Percentiles rank a stretch among this genome's conserved stretches.
Conservation (phyloP, 2,888 invertebrate genomes). For the Eubasilissa splendida region DNA sequence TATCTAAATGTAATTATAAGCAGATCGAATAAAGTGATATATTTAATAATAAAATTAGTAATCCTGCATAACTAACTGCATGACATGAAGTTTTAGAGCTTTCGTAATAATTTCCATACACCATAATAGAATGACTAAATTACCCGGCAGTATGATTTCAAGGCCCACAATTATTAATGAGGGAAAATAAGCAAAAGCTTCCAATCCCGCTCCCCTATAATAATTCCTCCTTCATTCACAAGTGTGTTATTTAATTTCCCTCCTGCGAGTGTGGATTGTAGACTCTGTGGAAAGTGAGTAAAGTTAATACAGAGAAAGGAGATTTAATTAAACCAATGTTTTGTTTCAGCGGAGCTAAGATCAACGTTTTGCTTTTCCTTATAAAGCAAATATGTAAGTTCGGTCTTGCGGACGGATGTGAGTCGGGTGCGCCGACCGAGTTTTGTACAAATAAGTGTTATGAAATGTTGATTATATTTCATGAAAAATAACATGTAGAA, state of each 20-base stretch:
- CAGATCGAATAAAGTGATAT: too few relatives aligned
- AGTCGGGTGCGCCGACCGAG: slow-evolving; percentile 6
- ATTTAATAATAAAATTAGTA: too few relatives aligned
- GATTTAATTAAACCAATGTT: slow-evolving; percentile 57
- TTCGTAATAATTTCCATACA: too few relatives aligned
- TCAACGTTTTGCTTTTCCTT: slow-evolving; percentile 53
- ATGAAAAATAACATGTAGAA: slow-evolving; percentile 29
- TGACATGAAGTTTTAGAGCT: too few relatives aligned
- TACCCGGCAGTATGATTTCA: background rate
- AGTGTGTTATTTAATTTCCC: slow-evolving; percentile 42
- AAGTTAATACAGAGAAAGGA: slow-evolving; percentile 43
- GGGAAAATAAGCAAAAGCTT: slow-evolving; percentile 28
- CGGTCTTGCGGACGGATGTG: slow-evolving; percentile 35
- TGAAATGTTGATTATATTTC: slow-evolving; percentile 27
- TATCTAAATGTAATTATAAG: too few relatives aligned
- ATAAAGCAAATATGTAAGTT: slow-evolving; percentile 51
- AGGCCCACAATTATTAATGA: background rate
- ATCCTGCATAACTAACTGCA: too few relatives aligned
- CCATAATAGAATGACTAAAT: too few relatives aligned
- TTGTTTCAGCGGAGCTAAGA: slow-evolving; percentile 51
- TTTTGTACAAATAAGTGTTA: slow-evolving; percentile 23
- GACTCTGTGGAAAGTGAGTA: slow-evolving; percentile 25
- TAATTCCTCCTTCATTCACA: slow-evolving; percentile 21
- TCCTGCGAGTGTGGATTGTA: background rate
- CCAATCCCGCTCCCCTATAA: slow-evolving; percentile 15